Conservation (phyloP, 2,888 invertebrate genomes). For the Caenorhabditis sinica region DNA sequence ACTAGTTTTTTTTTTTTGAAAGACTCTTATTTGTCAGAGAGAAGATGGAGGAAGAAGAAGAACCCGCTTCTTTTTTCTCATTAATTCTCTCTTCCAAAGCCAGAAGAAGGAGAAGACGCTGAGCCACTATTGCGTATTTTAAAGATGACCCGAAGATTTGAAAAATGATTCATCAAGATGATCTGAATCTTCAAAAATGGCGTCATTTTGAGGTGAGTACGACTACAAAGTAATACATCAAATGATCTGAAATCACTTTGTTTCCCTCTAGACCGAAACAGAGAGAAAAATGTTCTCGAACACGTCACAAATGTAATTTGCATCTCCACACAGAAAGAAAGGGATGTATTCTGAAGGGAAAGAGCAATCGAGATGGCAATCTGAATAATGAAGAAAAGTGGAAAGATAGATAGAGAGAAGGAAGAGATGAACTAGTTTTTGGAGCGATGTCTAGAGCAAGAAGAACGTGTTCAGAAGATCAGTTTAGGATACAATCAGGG, state of each 20-base stretch:
- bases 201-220: background rate
- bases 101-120: background rate
- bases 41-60: constrained; percentile 19
- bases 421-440: background rate
- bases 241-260: constrained; percentile 1
- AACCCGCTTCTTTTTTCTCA: constrained; percentile 21
- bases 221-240: background rate
- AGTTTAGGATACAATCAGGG: too few relatives aligned
- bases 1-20: constrained; percentile 30
- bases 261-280: constrained; percentile 6
- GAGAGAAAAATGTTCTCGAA: constrained; percentile 41
- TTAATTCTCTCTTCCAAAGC: constrained; percentile 20
- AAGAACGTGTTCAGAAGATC: constrained; percentile 5
- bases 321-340: background rate
- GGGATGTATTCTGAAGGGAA: background rate
- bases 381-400: constrained; percentile 1
- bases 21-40: constrained; percentile 23
- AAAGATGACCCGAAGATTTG: background rate
- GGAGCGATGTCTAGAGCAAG: background rate
- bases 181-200: background rate
- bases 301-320: constrained; percentile 46
- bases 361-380: constrained; percentile 9
- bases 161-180: background rate
- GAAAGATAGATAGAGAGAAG: background rate
- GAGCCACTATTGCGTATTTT: constrained; percentile 12